Evolutionary conservation across 2,113 vertebrate species (phyloP), one percentile per base, ranked within the genome.

Genomic region (Triplophysa siluroides): DNA sequence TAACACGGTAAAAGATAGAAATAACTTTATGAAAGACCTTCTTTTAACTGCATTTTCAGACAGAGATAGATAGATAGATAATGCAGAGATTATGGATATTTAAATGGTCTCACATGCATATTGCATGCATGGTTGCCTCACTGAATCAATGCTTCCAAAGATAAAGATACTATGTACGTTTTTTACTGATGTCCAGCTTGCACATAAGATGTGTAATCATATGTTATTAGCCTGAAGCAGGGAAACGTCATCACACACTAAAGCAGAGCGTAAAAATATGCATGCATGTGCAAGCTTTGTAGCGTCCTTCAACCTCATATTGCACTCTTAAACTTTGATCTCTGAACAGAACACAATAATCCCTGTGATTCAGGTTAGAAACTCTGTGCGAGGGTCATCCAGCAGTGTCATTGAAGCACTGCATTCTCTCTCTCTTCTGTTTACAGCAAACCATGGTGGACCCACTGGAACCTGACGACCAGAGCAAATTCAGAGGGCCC

Each of bases 381-480:
- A 87, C 85, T 54, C 61, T 87, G 71, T 82, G 52, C 33, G 7
- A 19, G 63, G 79, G 21, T 87, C 86, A 29, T 62, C 16, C 52
- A 38, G 56, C n/a, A 23, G 5, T n/a, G 19, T 73, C 24, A 75
- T 26, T 74, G 47, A 43, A 60, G 45, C 52, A 69, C 54, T 63
- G 54, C 54, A 47, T 7, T 78, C 16, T 24, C 54, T 65, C 26
- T 47, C 8, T 74, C 61, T 58, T 85, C 71, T 61, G 84, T 81
- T 0, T 33, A 62, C 82, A 84, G 90, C 84, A 85, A 88, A 91
- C 84, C 71, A 94, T 94, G 91, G 93, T 94, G 18, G 92, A 94
- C 88, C 91, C 92, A 77, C 89, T 92, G 67, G 92, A 94, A 65
- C 86, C 89, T 24, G 90, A 93, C 70, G 91, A 92, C 83, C 88